Evolutionary conservation across 2,113 vertebrate species (phyloP).

Genomic region (Bombycilla garrulus): DNA sequence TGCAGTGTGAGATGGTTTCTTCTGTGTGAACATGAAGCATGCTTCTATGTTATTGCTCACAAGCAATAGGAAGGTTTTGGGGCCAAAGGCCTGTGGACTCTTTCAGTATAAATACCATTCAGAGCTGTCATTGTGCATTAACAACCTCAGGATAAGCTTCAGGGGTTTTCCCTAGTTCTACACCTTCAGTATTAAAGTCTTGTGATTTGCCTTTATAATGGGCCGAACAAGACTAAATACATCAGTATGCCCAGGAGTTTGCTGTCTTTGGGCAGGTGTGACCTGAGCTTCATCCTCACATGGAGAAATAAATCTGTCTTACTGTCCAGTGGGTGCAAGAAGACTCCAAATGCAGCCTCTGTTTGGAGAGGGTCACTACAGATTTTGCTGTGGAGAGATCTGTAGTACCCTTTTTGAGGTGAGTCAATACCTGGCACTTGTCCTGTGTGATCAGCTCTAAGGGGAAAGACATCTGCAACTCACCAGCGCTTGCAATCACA

Average conservation of each 20-base stretch:
- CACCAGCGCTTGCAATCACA: not conserved
- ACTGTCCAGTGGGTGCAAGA: not conserved
- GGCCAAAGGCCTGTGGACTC: not conserved
- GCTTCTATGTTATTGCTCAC: not conserved
- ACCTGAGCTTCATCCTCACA: not conserved
- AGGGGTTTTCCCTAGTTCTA: not conserved
- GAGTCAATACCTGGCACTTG: not conserved
- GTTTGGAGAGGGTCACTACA: not conserved
- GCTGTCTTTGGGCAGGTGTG: not conserved
- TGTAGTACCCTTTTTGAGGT: not conserved
- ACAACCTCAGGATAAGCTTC: not conserved
- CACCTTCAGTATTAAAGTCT: not conserved
- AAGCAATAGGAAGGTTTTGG: not conserved
- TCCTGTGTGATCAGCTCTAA: not conserved
- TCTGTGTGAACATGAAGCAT: not conserved
- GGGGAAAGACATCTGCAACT: not conserved
- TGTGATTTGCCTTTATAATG: not conserved
- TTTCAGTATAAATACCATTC: not conserved
- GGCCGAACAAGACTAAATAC: not conserved
- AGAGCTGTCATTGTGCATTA: not conserved
- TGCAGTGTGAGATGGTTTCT: not conserved
- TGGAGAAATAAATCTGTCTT: not conserved
- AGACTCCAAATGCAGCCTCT: not conserved
- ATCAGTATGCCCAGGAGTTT: not conserved
- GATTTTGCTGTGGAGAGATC: not conserved